A percentile compares a stretch with the other conserved stretches of the same genome.
phyloP scores from a whole-genome alignment of 2,888 invertebrate species.

The Chrysolina oricalcia region DNA sequence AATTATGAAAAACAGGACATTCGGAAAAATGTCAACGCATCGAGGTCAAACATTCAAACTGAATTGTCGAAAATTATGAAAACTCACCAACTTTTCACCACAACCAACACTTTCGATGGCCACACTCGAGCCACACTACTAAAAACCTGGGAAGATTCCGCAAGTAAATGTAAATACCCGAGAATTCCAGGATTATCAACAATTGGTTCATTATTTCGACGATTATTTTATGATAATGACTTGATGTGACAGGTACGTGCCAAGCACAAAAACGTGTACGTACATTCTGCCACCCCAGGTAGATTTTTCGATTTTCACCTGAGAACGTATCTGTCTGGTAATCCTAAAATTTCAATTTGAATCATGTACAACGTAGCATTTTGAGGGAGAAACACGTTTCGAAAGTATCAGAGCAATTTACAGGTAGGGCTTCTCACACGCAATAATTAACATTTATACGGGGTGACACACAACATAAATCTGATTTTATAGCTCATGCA shows the following conservation, averaged over 20 bases:
- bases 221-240: not conserved
- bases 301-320: not conserved
- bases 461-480: constrained; percentile 8
- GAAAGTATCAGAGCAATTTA: constrained; percentile 4
- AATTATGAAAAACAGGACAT: too few species aligned
- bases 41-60: too few species aligned
- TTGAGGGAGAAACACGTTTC: constrained; percentile 9
- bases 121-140: not conserved
- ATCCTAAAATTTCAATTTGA: constrained; percentile 15
- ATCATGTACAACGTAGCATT: constrained; percentile 3
- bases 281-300: not conserved
- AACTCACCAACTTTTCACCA: not conserved
- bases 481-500: not conserved
- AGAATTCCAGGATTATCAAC: not conserved
- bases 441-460: not conserved
- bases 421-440: constrained; percentile 1
- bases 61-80: not conserved
- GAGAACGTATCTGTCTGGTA: not conserved
- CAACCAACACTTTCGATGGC: not conserved
- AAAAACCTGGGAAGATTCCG: not conserved
- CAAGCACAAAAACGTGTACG: constrained; percentile 6
- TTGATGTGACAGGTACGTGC: constrained; percentile 13
- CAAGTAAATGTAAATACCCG: not conserved
- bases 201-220: not conserved
- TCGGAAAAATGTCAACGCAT: too few species aligned